Conservation (phyloP, 1,140 invertebrate genomes). For the Achroia grisella region DNA sequence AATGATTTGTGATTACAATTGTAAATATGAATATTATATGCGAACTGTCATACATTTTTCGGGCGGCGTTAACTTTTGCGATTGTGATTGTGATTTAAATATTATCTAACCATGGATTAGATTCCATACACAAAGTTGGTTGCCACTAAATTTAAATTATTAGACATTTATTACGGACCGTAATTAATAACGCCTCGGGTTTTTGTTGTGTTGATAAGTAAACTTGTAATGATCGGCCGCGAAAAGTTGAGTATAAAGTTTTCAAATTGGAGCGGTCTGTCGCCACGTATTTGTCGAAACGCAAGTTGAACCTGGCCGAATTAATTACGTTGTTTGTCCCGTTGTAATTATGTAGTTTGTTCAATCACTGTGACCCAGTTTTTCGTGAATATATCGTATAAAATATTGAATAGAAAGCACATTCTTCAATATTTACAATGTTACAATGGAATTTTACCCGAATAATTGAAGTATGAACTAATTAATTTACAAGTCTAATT, state of each 20-base stretch:
- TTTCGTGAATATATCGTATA: too few relatives aligned
- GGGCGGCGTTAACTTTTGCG: too few relatives aligned
- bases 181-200: not conserved
- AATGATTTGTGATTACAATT: too few relatives aligned
- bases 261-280: constrained; percentile 19
- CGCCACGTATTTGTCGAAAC: constrained; percentile 35
- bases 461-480: too few relatives aligned
- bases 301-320: constrained; percentile 40
- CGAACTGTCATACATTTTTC: too few relatives aligned
- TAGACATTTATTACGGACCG: not conserved
- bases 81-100: too few relatives aligned
- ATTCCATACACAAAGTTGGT: not conserved
- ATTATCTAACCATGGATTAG: too few relatives aligned
- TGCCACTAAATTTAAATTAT: not conserved
- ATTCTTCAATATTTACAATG: too few relatives aligned
- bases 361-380: constrained; percentile 42
- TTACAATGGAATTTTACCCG: too few relatives aligned
- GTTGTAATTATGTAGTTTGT: constrained; percentile 44
- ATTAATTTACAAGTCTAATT: too few relatives aligned
- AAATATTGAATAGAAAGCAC: too few relatives aligned
- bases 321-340: constrained; percentile 51
- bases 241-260: constrained; percentile 17
- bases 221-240: not conserved
- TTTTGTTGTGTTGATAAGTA: not conserved
- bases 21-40: too few relatives aligned